Conservation (phyloP, 1,140 invertebrate genomes). For the Octopus sinensis region DNA sequence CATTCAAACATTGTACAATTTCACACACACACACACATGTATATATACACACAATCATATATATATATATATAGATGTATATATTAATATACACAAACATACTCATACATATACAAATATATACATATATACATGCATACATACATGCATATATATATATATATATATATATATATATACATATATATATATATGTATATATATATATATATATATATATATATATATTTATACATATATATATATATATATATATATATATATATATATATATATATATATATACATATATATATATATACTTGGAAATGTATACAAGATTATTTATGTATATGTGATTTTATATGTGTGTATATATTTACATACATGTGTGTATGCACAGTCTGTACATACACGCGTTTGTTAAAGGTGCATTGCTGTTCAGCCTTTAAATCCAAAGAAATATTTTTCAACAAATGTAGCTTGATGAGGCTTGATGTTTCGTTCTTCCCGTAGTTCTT, state of each 20-base stretch:
- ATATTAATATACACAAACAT: no score
- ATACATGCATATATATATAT: no score
- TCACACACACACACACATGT: no score
- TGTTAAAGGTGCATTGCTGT: neutral
- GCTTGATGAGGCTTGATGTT: slow-evolving; percentile 30
- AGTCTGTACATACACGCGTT: neutral
- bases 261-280: neutral
- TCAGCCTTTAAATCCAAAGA: slow-evolving; percentile 16
- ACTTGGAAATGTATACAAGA: neutral
- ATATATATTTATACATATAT: neutral
- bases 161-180: no score
- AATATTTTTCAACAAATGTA: slow-evolving; percentile 27
- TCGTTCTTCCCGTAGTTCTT: slow-evolving; percentile 35
- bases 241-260: neutral
- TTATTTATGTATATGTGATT: neutral
- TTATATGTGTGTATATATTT: neutral
- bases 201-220: neutral
- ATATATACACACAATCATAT: no score
- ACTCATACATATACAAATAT: no score
- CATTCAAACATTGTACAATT: no score
- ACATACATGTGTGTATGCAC: neutral
- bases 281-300: slow-evolving; percentile 1
- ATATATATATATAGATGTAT: no score
- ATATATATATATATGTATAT: neutral
- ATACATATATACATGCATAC: no score